Evolutionary conservation across 2,888 invertebrate species (phyloP), one percentile per base, ranked within the genome.

Genomic region (Protonemura montana): DNA sequence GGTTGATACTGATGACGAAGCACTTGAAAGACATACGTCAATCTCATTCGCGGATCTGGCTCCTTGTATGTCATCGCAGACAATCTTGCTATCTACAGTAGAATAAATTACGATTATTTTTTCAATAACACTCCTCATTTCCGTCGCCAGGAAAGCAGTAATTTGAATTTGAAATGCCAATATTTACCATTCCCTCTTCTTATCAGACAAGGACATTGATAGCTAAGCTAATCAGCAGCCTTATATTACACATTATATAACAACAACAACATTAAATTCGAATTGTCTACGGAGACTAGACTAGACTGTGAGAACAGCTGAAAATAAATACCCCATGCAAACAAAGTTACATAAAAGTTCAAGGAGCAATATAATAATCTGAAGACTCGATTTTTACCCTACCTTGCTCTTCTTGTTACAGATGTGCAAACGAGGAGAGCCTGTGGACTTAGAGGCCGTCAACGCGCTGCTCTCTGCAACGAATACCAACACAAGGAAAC

Each of bases 391-490:
- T 25, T 28, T 28, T 78, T 78, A 78, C 28, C 78, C 28, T 28
- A 59, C 21, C 28, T 41, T 59, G 25, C 41, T 41, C 76, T 92
- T 91, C 92, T 91, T 90, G 90, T 88, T 92, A 91, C 92, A 89
- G 89, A 89, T 89, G 87, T 89, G 91, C 92, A 89, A 92, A 91
- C 83, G 82, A 27, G 21, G 41, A 29, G 81, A 82, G 35, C 35
- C 84, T 29, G 87, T 88, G 30, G 87, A 88, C 59, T 25, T 87
- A 82, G 87, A 87, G 41, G 86, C 88, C 41, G 85, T 87, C 29
- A 89, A 91, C 89, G 92, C 92, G 77, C 87, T 86, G 87, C 87
- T 88, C 86, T 26, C 5, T 10, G 35, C 35, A 6, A 86, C 86
- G 83, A 87, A 89, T 30, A 42, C n/a, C 26, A 21, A 27, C 35